Evolutionary conservation across 1,140 invertebrate species (phyloP), one percentile per base, ranked within the genome.

Genomic region (Bombus fervidus): DNA sequence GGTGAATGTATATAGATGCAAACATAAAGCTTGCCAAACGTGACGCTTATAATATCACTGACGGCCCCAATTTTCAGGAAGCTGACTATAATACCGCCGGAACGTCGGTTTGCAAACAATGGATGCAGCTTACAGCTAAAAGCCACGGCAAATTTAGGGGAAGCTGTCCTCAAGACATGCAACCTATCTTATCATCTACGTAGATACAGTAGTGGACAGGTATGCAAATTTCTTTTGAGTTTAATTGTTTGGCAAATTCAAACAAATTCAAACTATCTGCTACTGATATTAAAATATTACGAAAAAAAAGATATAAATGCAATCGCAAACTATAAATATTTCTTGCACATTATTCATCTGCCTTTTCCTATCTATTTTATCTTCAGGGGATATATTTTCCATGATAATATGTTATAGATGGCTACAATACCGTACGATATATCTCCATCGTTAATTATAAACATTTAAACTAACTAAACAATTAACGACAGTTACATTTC

Each of bases 101-200:
- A 53, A 76, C 34, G 41, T 76, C 43, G 28, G 73, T 83, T 39
- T 10, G 43, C 62, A 83, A 76, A 83, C 81, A 83, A 76, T 76
- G 43, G 59, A 66, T 41, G 28, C 43, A 28, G 81, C 59, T 76
- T 76, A 76, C 62, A 47, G 43, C 57, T n/a, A 59, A 59, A 74
- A 66, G 31, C 71, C 80, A 62, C 25, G 13, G 57, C 74, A 81
- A 81, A 81, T 82, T 82, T 74, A 43, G 59, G 34, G 28, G 39
- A 66, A 76, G 31, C 73, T 76, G 34, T 76, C 64, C 31, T 75
- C 34, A 15, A 31, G 41, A 53, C 28, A 22, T n/a, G 59, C 43
- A 31, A 76, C 18, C 28, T 47, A 39, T 9, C 47, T 12, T 76
- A 64, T 41, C 31, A 28, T 66, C 43, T 37, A 53, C 47, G 47